Conservation (phyloP, 2,797 vertebrate genomes). For the Atherinosoma microstoma region DNA sequence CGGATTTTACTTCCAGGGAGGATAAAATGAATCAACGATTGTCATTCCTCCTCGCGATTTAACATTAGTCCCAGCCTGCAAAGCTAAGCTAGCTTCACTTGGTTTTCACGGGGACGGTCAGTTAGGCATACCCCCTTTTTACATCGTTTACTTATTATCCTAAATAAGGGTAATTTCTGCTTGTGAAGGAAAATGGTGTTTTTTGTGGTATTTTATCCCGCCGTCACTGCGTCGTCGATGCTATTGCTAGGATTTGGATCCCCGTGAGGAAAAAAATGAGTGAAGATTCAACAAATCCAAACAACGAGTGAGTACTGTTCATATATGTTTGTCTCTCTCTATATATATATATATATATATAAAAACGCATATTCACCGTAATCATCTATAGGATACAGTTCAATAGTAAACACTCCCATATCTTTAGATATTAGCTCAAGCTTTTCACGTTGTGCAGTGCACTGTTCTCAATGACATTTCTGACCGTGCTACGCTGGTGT, state of each 20-base stretch:
- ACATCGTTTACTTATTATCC: constrained; percentile 53
- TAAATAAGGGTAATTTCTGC: constrained; percentile 59
- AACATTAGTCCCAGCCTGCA: constrained; percentile 66
- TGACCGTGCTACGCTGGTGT: constrained; percentile 31
- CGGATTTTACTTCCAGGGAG: constrained; percentile 85
- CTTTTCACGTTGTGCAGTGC: constrained; percentile 4
- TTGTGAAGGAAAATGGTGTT: constrained; percentile 91
- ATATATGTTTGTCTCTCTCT: neutral
- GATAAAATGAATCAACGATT: constrained; percentile 83
- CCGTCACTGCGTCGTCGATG: constrained; percentile 89
- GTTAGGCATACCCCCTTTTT: constrained; percentile 69
- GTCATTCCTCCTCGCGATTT: constrained; percentile 80
- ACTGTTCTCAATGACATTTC: constrained; percentile 51
- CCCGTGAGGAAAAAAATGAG: constrained; percentile 98
- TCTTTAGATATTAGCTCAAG: constrained; percentile 16
- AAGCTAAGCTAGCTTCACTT: constrained; percentile 75
- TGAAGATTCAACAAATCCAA: constrained; percentile 98
- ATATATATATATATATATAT: neutral
- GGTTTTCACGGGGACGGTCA: constrained; percentile 63
- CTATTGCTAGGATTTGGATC: constrained; percentile 90
- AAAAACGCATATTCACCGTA: neutral
- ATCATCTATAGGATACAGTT: neutral
- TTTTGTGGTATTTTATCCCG: constrained; percentile 90
- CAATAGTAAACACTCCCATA: neutral
- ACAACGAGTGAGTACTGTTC: constrained; percentile 91